Base-by-base conservation (phyloP, 2,113 vertebrate genomes). In the Columba livia region DNA sequence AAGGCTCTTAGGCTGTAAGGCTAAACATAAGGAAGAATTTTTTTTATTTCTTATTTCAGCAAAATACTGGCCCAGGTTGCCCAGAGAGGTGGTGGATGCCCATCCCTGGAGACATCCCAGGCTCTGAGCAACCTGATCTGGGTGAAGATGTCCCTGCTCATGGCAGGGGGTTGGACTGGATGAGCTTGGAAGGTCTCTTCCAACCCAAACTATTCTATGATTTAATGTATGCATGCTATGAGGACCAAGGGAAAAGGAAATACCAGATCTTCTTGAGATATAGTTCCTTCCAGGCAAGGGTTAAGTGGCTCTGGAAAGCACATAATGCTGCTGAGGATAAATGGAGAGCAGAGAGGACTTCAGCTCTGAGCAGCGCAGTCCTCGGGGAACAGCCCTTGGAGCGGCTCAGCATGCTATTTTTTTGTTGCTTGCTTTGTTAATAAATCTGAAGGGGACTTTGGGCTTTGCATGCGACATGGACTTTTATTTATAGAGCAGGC, bases 381-480 rank as follows among this genome's bases (percentile, higher is more conserved):
- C 62, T 50, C 28, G 19, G 71, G 95, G 92, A 95, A 66, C 53
- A 93, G 85, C 58, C 79, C 89, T 56, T 34, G 77, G 44, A 87
- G 57, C 7, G 2, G 44, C 65, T 92, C 86, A 60, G 61, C 32
- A 38, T 1, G 3, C 42, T 61, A 29, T 56, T 56, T 93, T 42
- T 80, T 77, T 90, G 82, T 95, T 80, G 75, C 79, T 56, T 88
- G 15, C 92, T 94, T 87, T 91, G 81, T 94, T 87, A 93, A 92
- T 88, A 89, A 92, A 89, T 71, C 91, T 73, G 50, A 79, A 91
- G 57, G 48, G 57, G 53, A 87, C 79, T 85, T 47, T 6, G 53
- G 73, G 73, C 50, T 94, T 89, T 87, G 78, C 89, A 58, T 26
- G 50, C 57, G 86, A 53, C 80, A 34, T 1, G 19, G 89, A 24